Percentiles rank a stretch among this genome's conserved stretches.
Conservation (phyloP, 2,888 invertebrate genomes). For the Brachyptera risi region DNA sequence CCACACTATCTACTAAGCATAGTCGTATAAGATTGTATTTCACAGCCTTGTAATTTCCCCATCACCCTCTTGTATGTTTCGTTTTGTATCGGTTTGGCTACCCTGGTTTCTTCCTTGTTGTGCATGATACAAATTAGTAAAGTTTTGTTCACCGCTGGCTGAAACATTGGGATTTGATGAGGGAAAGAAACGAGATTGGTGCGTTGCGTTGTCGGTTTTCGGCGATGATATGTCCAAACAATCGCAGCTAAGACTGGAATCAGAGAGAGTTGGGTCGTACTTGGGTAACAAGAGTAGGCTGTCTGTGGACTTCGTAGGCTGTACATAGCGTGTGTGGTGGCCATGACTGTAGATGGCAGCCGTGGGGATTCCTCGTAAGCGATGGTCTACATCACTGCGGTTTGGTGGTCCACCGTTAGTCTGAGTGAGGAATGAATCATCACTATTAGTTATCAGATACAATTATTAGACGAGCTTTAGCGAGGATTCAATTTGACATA, state of each 20-base stretch:
- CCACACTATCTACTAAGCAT: too few species aligned
- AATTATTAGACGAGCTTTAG: too few species aligned
- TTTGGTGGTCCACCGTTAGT: conserved; percentile 9
- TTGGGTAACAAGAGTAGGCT: conserved; percentile 67
- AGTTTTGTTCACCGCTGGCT: conserved; percentile 1
- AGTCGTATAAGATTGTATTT: too few species aligned
- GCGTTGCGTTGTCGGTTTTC: conserved; percentile 9
- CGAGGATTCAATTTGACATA: too few species aligned
- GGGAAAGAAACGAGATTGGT: conserved; percentile 24
- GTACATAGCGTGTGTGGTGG: conserved; percentile 49
- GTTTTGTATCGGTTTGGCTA: conserved; percentile 38
- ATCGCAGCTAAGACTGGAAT: conserved; percentile 68
- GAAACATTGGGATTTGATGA: conserved; percentile 21
- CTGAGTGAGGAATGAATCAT: too few species aligned
- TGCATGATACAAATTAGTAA: neutral
- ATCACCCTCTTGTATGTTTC: conserved; percentile 35
- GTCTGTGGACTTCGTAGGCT: conserved; percentile 77
- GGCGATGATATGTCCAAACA: conserved; percentile 51
- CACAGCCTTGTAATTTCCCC: conserved; percentile 40
- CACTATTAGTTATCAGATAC: too few species aligned
- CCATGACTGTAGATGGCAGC: too few species aligned
- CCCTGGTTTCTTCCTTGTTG: conserved; percentile 35
- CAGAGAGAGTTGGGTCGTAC: conserved; percentile 56
- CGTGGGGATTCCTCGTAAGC: neutral
- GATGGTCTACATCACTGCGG: neutral